Conservation (phyloP, 2,888 invertebrate genomes). For the Geotrupes spiniger region DNA sequence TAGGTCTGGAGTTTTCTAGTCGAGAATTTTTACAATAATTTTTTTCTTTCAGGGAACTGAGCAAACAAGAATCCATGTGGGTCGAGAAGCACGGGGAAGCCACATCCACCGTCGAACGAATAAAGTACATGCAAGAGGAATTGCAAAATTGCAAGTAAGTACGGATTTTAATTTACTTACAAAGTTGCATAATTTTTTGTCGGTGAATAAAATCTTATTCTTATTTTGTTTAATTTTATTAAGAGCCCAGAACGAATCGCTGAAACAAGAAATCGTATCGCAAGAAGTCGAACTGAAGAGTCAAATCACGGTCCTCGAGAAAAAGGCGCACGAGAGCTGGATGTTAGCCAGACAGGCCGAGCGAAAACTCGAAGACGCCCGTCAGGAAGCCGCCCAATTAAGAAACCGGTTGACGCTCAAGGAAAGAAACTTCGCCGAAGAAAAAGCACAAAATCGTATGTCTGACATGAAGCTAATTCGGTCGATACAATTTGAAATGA, state of each 20-base stretch:
- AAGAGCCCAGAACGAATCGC: conserved; percentile 55
- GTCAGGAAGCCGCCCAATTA: conserved; percentile 67
- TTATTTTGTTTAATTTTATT: too few species aligned
- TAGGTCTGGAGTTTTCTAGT: too few species aligned
- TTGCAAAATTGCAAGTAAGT: conserved; percentile 74
- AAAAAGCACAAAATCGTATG: conserved; percentile 55
- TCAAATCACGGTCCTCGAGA: conserved; percentile 76
- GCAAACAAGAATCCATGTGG: conserved; percentile 72
- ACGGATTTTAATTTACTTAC: too few species aligned
- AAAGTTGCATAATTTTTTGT: too few species aligned
- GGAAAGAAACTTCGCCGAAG: conserved; percentile 54
- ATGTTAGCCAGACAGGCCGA: conserved; percentile 78
- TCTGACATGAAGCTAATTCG: conserved; percentile 22
- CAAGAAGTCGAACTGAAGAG: conserved; percentile 69
- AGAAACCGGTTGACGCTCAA: conserved; percentile 60
- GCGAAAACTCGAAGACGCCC: conserved; percentile 77
- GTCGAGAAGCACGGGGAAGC: conserved; percentile 79
- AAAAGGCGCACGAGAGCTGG: conserved; percentile 84
- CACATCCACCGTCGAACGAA: conserved; percentile 73
- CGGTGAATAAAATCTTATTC: too few species aligned
- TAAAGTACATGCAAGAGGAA: conserved; percentile 75
- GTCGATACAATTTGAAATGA: conserved; percentile 11
- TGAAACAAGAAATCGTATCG: conserved; percentile 83
- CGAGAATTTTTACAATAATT: too few species aligned
- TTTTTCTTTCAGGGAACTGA: conserved; percentile 74